Evolutionary conservation across 2,888 invertebrate species (phyloP).

Genomic region (Cynaeus angustus): DNA sequence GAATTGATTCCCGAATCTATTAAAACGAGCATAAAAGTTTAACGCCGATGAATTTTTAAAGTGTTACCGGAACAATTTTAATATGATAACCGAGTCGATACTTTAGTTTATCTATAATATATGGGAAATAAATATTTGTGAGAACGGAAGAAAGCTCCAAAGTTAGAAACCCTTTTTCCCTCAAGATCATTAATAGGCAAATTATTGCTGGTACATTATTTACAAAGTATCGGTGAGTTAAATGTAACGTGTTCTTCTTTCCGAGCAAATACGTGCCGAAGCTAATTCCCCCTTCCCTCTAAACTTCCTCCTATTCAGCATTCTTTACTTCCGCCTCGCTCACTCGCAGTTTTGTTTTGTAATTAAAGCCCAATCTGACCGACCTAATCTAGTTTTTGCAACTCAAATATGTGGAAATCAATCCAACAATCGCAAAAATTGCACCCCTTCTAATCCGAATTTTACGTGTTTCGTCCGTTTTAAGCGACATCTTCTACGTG

Average conservation of each 20-base stretch:
- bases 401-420: not conserved
- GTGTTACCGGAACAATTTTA: not conserved
- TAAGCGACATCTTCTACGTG: constrained; percentile 47
- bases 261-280: constrained; percentile 55
- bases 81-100: not conserved
- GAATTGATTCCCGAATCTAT: constrained; percentile 10
- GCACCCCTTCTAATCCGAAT: no score
- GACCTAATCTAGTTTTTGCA: constrained; percentile 31
- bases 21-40: constrained; percentile 1
- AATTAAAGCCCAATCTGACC: constrained; percentile 53
- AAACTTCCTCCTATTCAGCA: constrained; percentile 58
- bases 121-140: no score
- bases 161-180: not conserved
- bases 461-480: not conserved
- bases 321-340: constrained; percentile 58
- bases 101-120: no score
- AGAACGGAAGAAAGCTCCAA: not conserved
- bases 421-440: no score
- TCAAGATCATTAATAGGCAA: constrained; percentile 51
- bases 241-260: constrained; percentile 59
- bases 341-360: constrained; percentile 56
- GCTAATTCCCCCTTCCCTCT: constrained; percentile 53
- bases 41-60: constrained; percentile 2
- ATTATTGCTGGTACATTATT: constrained; percentile 59
- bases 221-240: constrained; percentile 55